A percentile compares a stretch with the other conserved stretches of the same genome.
phyloP scores from a whole-genome alignment of 2,113 vertebrate species.

The Callithrix jacchus region DNA sequence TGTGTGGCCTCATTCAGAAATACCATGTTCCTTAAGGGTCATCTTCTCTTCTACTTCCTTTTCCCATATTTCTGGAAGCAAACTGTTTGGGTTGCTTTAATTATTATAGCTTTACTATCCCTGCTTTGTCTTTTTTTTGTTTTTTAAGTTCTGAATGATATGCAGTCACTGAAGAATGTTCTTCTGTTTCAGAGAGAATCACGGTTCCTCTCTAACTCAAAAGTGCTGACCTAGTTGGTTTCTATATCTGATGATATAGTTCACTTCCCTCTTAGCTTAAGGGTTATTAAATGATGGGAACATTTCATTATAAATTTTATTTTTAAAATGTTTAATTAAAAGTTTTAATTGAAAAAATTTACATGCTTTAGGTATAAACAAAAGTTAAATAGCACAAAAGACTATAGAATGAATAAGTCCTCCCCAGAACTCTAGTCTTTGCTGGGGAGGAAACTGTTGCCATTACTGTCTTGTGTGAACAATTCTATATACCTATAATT shows the following conservation, averaged over 20 bases:
- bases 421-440: background rate
- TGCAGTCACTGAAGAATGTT: background rate
- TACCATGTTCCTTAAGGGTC: background rate
- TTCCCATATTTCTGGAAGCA: background rate
- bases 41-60: background rate
- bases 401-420: background rate
- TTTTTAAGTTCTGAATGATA: background rate
- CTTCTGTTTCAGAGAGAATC: background rate
- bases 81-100: background rate
- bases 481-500: background rate
- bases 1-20: background rate
- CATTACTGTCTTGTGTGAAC: background rate
- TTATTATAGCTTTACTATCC: background rate
- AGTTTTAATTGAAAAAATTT: slow-evolving; percentile 41
- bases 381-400: background rate
- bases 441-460: background rate
- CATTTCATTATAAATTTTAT: slow-evolving; percentile 18
- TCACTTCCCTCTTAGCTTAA: slow-evolving; percentile 38
- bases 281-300: background rate
- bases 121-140: background rate
- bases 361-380: background rate
- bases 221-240: slow-evolving; percentile 32
- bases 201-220: background rate
- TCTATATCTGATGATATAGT: background rate
- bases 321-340: slow-evolving; percentile 2